These are phyloP conservation scores for Aphrophora alni DNA, from an alignment of 2,888 invertebrate genomes.

Conservation along the genomic window DNA sequence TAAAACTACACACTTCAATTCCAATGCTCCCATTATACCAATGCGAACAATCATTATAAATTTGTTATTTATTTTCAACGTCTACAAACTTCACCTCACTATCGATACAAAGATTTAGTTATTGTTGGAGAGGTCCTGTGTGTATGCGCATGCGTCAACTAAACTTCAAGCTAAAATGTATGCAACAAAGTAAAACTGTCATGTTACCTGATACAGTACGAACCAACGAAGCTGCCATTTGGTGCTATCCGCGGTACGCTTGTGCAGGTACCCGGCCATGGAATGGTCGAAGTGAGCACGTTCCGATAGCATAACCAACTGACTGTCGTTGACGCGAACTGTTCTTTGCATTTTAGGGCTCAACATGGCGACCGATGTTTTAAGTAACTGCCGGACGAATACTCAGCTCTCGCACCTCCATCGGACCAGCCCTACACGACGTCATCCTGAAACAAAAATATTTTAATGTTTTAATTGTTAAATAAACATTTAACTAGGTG, in stretches of 20 bases:
- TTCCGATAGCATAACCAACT: slow-evolving; percentile 77
- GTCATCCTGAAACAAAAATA: neutral
- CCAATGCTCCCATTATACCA: too few relatives aligned
- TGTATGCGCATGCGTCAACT: too few relatives aligned
- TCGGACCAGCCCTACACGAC: neutral
- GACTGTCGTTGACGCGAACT: slow-evolving; percentile 83
- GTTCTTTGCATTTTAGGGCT: slow-evolving; percentile 87
- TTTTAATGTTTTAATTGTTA: too few relatives aligned
- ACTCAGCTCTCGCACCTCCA: neutral
- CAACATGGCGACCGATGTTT: slow-evolving; percentile 62
- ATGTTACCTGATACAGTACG: slow-evolving; percentile 81
- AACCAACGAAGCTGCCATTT: slow-evolving; percentile 91
- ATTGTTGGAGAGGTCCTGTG: too few relatives aligned
- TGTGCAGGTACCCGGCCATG: slow-evolving; percentile 84
- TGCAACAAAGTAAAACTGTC: too few relatives aligned
- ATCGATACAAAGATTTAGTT: too few relatives aligned
- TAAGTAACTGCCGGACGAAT: neutral
- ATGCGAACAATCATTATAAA: too few relatives aligned
- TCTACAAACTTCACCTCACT: too few relatives aligned
- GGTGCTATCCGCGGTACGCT: slow-evolving; percentile 81
- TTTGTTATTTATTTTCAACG: too few relatives aligned
- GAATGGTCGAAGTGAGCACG: slow-evolving; percentile 85
- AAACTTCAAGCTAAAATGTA: too few relatives aligned
- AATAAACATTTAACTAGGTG: too few relatives aligned
- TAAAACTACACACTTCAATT: too few relatives aligned